Evolutionary conservation across 2,888 invertebrate genomes (phyloP), one percentile per base, ranked within the genome.

Genomic region (Glaucopsyche alexis): DNA sequence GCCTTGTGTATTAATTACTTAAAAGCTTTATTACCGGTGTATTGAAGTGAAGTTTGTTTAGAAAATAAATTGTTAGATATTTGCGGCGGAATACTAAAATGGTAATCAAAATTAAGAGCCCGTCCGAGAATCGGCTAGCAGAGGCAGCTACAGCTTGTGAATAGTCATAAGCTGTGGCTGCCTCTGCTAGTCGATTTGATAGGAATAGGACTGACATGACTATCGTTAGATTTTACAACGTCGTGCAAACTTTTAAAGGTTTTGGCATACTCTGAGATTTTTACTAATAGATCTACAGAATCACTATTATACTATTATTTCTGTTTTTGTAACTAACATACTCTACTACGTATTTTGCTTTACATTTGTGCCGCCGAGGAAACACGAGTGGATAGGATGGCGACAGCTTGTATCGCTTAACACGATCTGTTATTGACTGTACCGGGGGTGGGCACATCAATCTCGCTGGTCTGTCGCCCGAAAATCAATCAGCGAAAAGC

Each of bases 401-500:
- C 52, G 52, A 16, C 55, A 19, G 19, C 19, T 5, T 19, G 55
- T 55, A 19, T 19, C 16, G 19, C 29, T 60, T 5, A 42, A 40
- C n/a, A 19, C 42, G 9, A 7, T 67, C 8, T 47, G 42, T 69
- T 49, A 29, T 29, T 13, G 49, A 69, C 47, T 49, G 69, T 69
- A 69, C 69, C 14, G 14, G 45, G 19, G 47, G 65, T 72, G 71
- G 74, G 60, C 76, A 79, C 78, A 82, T 83, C 81, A 81, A 83
- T 83, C 81, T 80, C 80, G 78, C 77, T 80, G 78, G 80, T 78
- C 77, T 79, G 79, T 80, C 80, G 77, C 71, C 78, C 77, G 78
- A 77, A 78, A 81, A 84, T 84, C 83, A 83, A 84, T 84, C 84
- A 82, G 79, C 74, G 76, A 75, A 76, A 74, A 75, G 71, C 75